These are phyloP conservation scores for Nyctereutes procyonoides DNA, from an alignment of 2,113 vertebrate species.

Conservation along the genomic window DNA sequence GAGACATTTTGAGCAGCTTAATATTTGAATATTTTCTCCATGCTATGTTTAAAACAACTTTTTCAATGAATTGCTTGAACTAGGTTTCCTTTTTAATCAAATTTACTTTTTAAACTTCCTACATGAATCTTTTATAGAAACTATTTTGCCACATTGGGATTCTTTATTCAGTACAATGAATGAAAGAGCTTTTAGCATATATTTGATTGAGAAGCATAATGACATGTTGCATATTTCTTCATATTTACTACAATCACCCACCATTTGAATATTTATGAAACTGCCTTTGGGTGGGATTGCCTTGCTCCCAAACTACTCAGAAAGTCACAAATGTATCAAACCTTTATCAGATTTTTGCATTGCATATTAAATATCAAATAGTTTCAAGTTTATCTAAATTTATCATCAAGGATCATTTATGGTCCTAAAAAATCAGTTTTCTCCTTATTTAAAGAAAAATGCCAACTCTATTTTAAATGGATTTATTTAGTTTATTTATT, in stretches of 20 bases:
- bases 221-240: constrained; percentile 70
- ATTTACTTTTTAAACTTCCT: constrained; percentile 66
- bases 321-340: constrained; percentile 71
- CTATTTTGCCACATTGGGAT: constrained; percentile 64
- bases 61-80: constrained; percentile 59
- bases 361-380: constrained; percentile 62
- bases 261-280: constrained; percentile 74
- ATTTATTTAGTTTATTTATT: background rate
- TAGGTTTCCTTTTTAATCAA: constrained; percentile 77
- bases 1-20: constrained; percentile 61
- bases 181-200: constrained; percentile 76
- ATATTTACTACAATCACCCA: constrained; percentile 76
- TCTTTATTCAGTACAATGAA: constrained; percentile 77
- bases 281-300: constrained; percentile 55
- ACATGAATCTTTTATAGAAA: constrained; percentile 75
- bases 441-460: constrained; percentile 43
- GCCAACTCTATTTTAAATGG: background rate
- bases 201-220: constrained; percentile 79
- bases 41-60: constrained; percentile 66
- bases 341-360: constrained; percentile 65
- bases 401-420: constrained; percentile 53
- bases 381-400: constrained; percentile 64
- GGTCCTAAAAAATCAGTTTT: constrained; percentile 27
- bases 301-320: constrained; percentile 52
- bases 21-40: constrained; percentile 69